These are phyloP conservation scores for Pelodytes ibericus DNA, from an alignment of 2,797 vertebrate species.

Conservation along the genomic window DNA sequence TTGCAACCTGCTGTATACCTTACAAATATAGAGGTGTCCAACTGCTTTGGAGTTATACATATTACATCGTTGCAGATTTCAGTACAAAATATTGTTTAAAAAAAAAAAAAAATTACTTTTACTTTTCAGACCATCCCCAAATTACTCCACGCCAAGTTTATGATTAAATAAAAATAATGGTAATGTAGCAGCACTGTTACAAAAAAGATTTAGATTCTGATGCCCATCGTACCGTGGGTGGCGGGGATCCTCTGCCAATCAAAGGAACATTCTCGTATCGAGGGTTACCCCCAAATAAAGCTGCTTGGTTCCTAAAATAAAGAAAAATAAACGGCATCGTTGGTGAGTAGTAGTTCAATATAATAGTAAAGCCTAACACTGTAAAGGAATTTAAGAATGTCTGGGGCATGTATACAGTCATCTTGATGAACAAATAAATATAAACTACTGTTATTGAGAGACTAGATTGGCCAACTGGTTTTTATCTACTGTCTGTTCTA, in stretches of 20 bases:
- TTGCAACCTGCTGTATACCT: too few relatives aligned
- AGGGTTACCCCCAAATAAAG: constrained; percentile 91
- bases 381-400: too few relatives aligned
- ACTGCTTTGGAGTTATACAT: too few relatives aligned
- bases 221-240: constrained; percentile 87
- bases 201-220: constrained; percentile 62
- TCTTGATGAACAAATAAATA: too few relatives aligned
- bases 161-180: background rate
- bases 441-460: too few relatives aligned
- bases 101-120: background rate
- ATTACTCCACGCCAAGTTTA: background rate
- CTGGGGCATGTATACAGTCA: too few relatives aligned
- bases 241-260: constrained; percentile 92
- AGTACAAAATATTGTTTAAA: background rate
- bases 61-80: too few relatives aligned
- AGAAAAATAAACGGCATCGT: background rate
- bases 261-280: constrained; percentile 95
- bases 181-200: constrained; percentile 1
- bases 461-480: too few relatives aligned
- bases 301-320: constrained; percentile 88
- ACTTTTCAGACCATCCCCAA: background rate
- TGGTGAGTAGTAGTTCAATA: too few relatives aligned
- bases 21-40: too few relatives aligned
- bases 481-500: too few relatives aligned
- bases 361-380: too few relatives aligned